Base-by-base conservation (phyloP, 2,888 invertebrate species). In the Andrena marginata region DNA sequence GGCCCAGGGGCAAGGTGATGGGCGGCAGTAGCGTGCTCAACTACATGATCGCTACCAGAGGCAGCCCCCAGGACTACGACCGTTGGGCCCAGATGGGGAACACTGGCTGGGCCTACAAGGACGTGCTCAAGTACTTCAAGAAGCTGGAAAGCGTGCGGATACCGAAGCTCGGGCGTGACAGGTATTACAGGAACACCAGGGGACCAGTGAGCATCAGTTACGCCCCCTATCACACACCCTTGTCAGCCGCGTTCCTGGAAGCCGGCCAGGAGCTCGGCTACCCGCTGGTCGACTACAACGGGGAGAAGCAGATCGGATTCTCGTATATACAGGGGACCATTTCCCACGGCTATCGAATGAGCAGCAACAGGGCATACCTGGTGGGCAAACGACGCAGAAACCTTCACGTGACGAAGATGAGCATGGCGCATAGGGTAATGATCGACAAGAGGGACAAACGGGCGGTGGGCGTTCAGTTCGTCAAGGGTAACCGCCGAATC, bases 11-110 rank as follows among this genome's bases (percentile, higher is more conserved):
- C 2, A 97, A 97, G 93, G 97, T 97, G 0, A 95, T 98, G 91
- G 98, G 98, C 6, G 98, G 98, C 1, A 96, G 96, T 8, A 97
- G 97, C 83, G 96, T 97, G 0, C 94, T 98, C 10, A 98, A 98
- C 92, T 96, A 96, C 88, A 97, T 98, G 97, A 96, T 97, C 89
- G 97, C 97, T 89, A 97, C 97, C 0, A 94, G 97, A 82, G 97
- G 97, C 13, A 95, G 96, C 88, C 95, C 95, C 0, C 94, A 95
- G 3, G 98, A 98, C 91, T 98, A 97, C 92, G 96, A 98, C 90
- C 94, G 95, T 4, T 98, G 98, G 98, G 96, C 96, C 16, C 94
- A 94, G 0, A 92, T 96, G 90, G 97, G 97, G 0, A 97, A 97
- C 91, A 93, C 95, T 0, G 97, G 97, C 0, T 97, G 97, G 97